Evolutionary conservation across 2,888 invertebrate genomes (phyloP).

Genomic region (Eupeodes latifasciatus): DNA sequence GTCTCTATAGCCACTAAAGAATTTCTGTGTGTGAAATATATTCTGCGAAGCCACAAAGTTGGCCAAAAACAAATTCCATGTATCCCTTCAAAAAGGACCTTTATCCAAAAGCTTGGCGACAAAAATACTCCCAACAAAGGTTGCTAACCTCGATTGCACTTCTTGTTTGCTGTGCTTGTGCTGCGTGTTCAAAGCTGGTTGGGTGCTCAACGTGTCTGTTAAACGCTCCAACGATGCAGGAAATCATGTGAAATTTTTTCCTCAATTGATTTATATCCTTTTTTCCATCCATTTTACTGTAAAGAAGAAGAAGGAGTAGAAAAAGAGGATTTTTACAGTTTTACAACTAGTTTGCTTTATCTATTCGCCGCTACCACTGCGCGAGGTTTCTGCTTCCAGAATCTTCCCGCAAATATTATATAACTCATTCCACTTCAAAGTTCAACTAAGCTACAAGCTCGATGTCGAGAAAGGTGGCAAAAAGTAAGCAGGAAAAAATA

Average conservation of each 20-base stretch:
- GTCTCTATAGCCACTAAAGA: constrained; percentile 23
- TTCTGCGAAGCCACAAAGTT: constrained; percentile 28
- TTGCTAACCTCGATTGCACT: constrained; percentile 55
- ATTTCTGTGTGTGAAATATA: constrained; percentile 48
- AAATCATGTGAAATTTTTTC: constrained; percentile 74
- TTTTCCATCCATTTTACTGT: constrained; percentile 26
- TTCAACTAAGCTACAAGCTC: neutral
- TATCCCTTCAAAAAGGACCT: constrained; percentile 24
- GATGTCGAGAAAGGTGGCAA: neutral
- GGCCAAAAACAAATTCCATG: constrained; percentile 61
- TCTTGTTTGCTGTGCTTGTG: constrained; percentile 22
- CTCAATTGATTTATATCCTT: constrained; percentile 75
- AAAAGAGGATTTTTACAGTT: constrained; percentile 54
- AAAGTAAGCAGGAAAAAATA: constrained; percentile 2
- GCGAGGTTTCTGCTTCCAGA: neutral
- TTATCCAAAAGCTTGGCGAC: constrained; percentile 64
- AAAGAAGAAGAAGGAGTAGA: neutral
- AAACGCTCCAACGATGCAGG: constrained; percentile 76
- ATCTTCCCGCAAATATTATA: constrained; percentile 48
- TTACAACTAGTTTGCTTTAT: constrained; percentile 47
- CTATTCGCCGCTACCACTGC: neutral
- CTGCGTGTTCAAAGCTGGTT: constrained; percentile 29
- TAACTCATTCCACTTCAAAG: constrained; percentile 21
- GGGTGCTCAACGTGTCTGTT: constrained; percentile 63
- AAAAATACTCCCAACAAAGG: constrained; percentile 60